phyloP scores from a whole-genome alignment of 2,888 invertebrate species.

The Papilio elwesi region DNA sequence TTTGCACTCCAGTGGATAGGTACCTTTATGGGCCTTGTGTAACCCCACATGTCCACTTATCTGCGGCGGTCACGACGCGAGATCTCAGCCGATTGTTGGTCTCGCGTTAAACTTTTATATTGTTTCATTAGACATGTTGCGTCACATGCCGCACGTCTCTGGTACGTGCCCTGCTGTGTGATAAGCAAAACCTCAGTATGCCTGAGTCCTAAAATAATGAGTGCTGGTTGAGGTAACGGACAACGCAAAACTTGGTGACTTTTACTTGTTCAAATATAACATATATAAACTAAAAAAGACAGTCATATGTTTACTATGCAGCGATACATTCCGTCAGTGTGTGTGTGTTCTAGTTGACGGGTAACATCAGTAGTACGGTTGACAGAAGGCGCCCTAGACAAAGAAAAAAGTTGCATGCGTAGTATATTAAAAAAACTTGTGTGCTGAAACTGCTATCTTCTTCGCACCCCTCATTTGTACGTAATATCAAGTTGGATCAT shows the following conservation, averaged over 20 bases:
- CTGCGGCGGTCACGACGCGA: slow-evolving; percentile 66
- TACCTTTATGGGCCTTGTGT: slow-evolving; percentile 48
- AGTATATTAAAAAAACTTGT: no score
- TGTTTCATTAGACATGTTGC: slow-evolving; percentile 53
- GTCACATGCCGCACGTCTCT: slow-evolving; percentile 41
- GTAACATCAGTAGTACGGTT: no score
- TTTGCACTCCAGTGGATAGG: neutral
- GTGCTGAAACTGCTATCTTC: no score
- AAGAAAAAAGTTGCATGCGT: no score
- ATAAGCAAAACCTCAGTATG: slow-evolving; percentile 27
- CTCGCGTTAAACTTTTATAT: slow-evolving; percentile 67
- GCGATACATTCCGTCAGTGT: no score
- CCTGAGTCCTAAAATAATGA: slow-evolving; percentile 26
- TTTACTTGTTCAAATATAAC: no score
- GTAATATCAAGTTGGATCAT: no score
- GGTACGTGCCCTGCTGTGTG: slow-evolving; percentile 28
- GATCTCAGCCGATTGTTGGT: slow-evolving; percentile 58
- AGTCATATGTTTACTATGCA: no score
- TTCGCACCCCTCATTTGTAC: no score
- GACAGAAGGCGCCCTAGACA: no score
- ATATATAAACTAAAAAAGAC: no score
- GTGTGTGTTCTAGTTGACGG: no score
- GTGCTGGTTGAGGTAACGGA: neutral
- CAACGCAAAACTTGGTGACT: neutral
- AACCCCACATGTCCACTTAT: slow-evolving; percentile 71